These are phyloP conservation scores for Eucidaris tribuloides DNA, from an alignment of 35 echinoderm and acorn worm species.

Conservation along the genomic window DNA sequence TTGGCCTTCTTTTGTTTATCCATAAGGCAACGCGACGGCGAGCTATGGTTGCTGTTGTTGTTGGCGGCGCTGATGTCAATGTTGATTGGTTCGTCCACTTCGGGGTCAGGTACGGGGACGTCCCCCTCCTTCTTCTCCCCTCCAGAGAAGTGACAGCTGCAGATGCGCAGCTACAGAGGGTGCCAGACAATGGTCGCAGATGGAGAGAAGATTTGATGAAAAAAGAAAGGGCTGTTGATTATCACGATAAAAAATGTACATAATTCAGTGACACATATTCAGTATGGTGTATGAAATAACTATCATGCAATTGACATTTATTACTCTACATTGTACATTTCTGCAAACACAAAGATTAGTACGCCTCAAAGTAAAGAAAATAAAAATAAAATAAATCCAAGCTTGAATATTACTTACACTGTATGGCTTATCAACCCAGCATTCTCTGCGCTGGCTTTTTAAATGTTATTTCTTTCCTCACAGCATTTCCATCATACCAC, in stretches of 20 bases:
- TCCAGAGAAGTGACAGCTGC: conserved; percentile 99
- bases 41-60: conserved; percentile 58
- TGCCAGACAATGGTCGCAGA: background rate
- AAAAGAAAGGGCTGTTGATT: background rate
- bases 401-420: too few relatives aligned
- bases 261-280: background rate
- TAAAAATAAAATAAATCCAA: too few relatives aligned
- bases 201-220: background rate
- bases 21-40: conserved; percentile 87
- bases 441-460: too few relatives aligned
- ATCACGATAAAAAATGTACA: background rate
- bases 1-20: conserved; percentile 92
- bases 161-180: conserved; percentile 88
- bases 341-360: too few relatives aligned
- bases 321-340: too few relatives aligned
- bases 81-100: conserved; percentile 95
- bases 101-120: conserved; percentile 97
- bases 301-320: too few relatives aligned
- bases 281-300: background rate
- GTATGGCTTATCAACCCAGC: too few relatives aligned
- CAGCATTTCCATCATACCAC: too few relatives aligned
- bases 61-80: conserved; percentile 87
- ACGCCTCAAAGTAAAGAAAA: too few relatives aligned
- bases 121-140: conserved; percentile 99
- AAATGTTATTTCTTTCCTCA: too few relatives aligned